Percentiles rank a stretch among this genome's conserved stretches.
Evolutionary conservation across 2,888 invertebrate species (phyloP).

Genomic region (Eupithecia abbreviata): DNA sequence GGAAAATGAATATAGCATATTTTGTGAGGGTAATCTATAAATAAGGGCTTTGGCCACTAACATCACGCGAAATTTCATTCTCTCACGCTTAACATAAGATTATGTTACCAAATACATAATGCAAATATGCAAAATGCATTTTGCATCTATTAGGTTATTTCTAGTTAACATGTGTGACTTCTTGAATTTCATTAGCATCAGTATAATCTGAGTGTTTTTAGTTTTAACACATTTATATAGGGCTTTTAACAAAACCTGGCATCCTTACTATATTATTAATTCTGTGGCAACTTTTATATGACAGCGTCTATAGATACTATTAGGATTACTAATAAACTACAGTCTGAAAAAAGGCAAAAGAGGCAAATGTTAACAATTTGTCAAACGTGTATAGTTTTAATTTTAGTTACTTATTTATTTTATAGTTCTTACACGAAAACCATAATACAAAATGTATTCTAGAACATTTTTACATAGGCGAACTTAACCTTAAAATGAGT

Average conservation of each 20-base stretch:
- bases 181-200: too few relatives aligned
- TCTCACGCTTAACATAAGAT: slow-evolving; percentile 19
- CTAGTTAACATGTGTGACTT: not conserved
- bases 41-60: not conserved
- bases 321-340: not conserved
- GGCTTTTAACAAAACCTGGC: not conserved
- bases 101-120: slow-evolving; percentile 7
- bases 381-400: not conserved
- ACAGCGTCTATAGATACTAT: not conserved
- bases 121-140: not conserved
- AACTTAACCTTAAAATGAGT: too few relatives aligned
- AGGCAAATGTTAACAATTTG: not conserved
- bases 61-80: slow-evolving; percentile 24
- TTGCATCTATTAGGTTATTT: not conserved
- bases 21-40: too few relatives aligned
- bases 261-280: not conserved
- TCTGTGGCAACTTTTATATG: not conserved
- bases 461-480: too few relatives aligned
- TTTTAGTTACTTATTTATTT: too few relatives aligned
- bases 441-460: too few relatives aligned
- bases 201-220: not conserved
- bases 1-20: not conserved
- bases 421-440: too few relatives aligned
- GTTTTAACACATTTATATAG: not conserved
- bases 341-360: not conserved